Conservation (phyloP, 2,888 invertebrate genomes). For the Unio pictorum region DNA sequence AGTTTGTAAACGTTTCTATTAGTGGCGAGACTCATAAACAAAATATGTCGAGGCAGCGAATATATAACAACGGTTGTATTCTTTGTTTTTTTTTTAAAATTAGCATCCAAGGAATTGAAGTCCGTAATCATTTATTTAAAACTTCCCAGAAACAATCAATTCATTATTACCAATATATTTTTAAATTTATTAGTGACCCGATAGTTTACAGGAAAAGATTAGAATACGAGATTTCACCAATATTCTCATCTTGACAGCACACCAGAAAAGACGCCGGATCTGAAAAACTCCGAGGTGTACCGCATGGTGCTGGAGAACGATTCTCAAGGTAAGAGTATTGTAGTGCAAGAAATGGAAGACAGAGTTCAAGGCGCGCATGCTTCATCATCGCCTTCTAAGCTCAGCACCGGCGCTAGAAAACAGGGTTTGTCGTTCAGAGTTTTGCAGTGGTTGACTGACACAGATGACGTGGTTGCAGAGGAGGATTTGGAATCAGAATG, state of each 20-base stretch:
- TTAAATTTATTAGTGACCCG: too few species aligned
- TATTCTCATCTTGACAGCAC: conserved; percentile 19
- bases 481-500: conserved; percentile 22
- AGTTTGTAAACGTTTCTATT: too few species aligned
- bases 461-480: conserved; percentile 35
- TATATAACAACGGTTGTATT: too few species aligned
- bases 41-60: too few species aligned
- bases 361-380: conserved; percentile 8
- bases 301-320: conserved; percentile 65
- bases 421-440: conserved; percentile 61
- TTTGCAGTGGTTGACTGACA: conserved; percentile 63
- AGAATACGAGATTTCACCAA: too few species aligned
- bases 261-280: conserved; percentile 47
- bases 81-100: too few species aligned
- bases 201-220: too few species aligned
- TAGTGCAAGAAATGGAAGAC: conserved; percentile 30
- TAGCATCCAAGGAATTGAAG: too few species aligned
- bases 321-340: conserved; percentile 44
- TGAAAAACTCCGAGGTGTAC: conserved; percentile 61
- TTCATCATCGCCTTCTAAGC: conserved; percentile 15
- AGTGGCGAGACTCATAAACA: too few species aligned
- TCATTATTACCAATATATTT: too few species aligned
- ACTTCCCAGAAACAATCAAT: too few species aligned
- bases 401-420: conserved; percentile 39
- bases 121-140: too few species aligned